These are phyloP conservation scores for Falco rusticolus DNA, from an alignment of 2,797 vertebrate genomes.

Conservation along the genomic window DNA sequence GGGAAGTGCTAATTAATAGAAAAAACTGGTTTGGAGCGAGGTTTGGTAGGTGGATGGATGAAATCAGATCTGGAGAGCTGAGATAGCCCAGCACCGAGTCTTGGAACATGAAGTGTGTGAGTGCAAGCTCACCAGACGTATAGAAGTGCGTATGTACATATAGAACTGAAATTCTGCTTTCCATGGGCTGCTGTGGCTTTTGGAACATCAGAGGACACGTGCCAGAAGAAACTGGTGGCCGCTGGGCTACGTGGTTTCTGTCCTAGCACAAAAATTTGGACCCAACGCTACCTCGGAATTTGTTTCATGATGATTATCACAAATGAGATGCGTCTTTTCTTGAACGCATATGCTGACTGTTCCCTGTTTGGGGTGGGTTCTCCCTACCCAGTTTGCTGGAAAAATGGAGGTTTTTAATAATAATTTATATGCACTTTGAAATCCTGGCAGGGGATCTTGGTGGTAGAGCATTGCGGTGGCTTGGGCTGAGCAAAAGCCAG, in stretches of 20 bases:
- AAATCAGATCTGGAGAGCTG: background rate
- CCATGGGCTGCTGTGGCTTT: background rate
- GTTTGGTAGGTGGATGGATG: background rate
- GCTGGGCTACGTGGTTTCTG: accelerated
- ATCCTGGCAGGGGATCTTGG: too few relatives aligned
- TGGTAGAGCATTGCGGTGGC: accelerated
- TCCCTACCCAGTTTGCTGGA: accelerated
- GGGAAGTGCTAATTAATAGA: too few relatives aligned
- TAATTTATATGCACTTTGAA: accelerated
- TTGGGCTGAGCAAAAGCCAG: background rate
- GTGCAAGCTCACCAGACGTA: background rate
- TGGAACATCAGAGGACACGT: too few relatives aligned
- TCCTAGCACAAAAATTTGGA: accelerated
- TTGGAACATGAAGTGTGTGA: background rate
- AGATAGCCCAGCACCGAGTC: background rate
- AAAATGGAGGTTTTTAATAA: background rate
- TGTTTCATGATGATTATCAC: background rate
- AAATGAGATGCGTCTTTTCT: accelerated
- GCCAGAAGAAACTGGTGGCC: background rate
- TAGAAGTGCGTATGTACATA: background rate
- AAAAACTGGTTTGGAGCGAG: background rate
- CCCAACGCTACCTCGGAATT: background rate
- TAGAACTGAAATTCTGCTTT: background rate
- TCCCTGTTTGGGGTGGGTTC: background rate
- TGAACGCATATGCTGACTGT: too few relatives aligned